A percentile compares a stretch with the other conserved stretches of the same genome.
phyloP scores from a whole-genome alignment of 2,888 invertebrate species.

The Drosophila sordidula region DNA sequence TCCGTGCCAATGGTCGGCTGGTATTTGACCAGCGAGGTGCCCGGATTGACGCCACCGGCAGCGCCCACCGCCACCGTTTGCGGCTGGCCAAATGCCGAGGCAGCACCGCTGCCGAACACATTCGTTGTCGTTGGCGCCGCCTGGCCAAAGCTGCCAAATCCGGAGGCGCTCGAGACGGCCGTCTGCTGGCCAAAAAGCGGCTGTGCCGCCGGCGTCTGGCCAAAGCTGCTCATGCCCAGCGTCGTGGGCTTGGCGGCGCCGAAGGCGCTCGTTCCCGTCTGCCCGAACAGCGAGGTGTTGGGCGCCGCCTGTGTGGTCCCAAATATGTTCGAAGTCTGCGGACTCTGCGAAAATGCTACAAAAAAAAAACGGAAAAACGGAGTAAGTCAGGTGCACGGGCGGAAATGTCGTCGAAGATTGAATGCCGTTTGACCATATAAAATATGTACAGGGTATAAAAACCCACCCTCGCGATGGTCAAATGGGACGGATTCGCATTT shows the following conservation, averaged over 20 bases:
- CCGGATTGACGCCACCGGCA: conserved; percentile 83
- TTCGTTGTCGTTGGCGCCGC: conserved; percentile 84
- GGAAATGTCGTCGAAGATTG: neutral
- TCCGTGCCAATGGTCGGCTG: conserved; percentile 94
- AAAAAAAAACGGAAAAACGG: neutral
- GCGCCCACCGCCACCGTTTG: conserved; percentile 62
- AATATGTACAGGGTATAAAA: no score
- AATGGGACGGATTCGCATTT: no score
- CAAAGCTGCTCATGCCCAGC: conserved; percentile 80
- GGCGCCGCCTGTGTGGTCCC: conserved; percentile 85
- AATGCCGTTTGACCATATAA: neutral
- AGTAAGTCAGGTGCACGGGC: neutral
- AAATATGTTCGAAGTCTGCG: conserved; percentile 87
- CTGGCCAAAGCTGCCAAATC: conserved; percentile 89
- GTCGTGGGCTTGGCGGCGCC: conserved; percentile 86
- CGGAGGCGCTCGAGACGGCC: conserved; percentile 83
- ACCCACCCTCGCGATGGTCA: no score
- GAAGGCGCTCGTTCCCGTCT: conserved; percentile 87
- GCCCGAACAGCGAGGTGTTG: conserved; percentile 88
- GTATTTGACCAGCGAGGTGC: conserved; percentile 93
- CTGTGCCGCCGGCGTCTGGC: conserved; percentile 80
- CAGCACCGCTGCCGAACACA: conserved; percentile 86
- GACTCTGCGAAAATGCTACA: conserved; percentile 82
- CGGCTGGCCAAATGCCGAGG: conserved; percentile 81
- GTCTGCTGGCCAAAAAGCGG: conserved; percentile 86